These are phyloP conservation scores for Capromys pilorides DNA, from an alignment of 2,797 vertebrate species.

Conservation along the genomic window DNA sequence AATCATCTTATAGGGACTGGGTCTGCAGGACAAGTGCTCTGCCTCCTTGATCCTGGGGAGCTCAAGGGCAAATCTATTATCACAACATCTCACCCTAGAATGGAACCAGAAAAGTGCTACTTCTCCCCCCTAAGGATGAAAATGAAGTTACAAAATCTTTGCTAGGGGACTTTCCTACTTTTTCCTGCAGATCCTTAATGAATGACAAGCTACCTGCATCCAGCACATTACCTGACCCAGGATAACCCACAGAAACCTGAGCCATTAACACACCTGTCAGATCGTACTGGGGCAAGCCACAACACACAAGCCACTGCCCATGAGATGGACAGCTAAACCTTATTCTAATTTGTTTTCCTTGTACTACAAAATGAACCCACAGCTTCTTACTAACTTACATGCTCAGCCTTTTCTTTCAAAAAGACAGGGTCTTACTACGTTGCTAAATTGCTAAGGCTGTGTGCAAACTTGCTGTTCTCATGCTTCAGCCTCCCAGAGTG, in stretches of 20 bases:
- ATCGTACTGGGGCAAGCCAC: neutral
- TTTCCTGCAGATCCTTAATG: constrained; percentile 8
- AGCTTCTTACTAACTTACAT: neutral
- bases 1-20: neutral
- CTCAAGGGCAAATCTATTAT: neutral
- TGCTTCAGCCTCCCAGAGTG: neutral
- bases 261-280: constrained; percentile 21
- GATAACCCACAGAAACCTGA: constrained; percentile 27
- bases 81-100: neutral
- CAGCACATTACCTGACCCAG: neutral
- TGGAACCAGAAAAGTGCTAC: neutral
- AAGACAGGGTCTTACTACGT: neutral
- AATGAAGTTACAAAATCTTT: constrained; percentile 10
- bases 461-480: neutral
- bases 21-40: neutral
- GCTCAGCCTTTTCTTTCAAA: neutral
- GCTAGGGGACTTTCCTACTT: neutral
- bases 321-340: constrained; percentile 16
- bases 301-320: neutral
- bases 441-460: neutral
- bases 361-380: neutral
- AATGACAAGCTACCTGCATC: constrained; percentile 24
- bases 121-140: constrained; percentile 2
- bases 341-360: neutral
- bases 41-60: neutral